Conservation (phyloP, 2,888 invertebrate species). For the Tillus elongatus region DNA sequence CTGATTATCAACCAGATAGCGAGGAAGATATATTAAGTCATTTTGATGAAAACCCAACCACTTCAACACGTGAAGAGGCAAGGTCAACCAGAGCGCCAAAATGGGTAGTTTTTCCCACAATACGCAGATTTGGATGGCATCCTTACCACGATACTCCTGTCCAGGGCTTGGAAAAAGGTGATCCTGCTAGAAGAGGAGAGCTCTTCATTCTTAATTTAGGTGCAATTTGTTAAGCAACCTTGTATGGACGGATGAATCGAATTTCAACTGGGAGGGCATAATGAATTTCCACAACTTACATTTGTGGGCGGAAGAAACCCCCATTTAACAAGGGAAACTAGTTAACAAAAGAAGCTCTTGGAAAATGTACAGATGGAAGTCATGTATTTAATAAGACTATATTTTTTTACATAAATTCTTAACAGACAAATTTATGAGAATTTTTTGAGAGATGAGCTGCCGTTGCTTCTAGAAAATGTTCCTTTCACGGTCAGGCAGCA, state of each 20-base stretch:
- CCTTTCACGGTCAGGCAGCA: not conserved
- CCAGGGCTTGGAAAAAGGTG: constrained; percentile 3
- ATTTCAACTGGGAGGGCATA: constrained; percentile 12
- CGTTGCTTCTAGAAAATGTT: not conserved
- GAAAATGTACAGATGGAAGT: constrained; percentile 11
- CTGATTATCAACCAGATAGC: too few species aligned
- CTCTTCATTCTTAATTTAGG: not conserved
- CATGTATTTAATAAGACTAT: constrained; percentile 11
- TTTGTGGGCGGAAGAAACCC: constrained; percentile 11
- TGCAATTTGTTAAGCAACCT: not conserved
- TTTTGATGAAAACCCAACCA: not conserved
- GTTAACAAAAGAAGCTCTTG: constrained; percentile 3
- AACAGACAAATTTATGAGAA: constrained; percentile 6
- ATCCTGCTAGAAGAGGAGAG: not conserved
- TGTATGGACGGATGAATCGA: constrained; percentile 13
- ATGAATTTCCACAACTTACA: constrained; percentile 13
- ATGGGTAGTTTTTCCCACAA: not conserved
- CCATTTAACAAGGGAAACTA: constrained; percentile 5
- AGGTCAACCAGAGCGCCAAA: not conserved
- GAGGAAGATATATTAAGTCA: too few species aligned
- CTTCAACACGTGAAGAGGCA: not conserved
- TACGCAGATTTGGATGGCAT: constrained; percentile 1
- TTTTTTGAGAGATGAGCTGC: constrained; percentile 1
- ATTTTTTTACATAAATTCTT: constrained; percentile 9
- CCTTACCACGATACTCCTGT: constrained; percentile 1